These are phyloP conservation scores for Burhinus oedicnemus DNA, from an alignment of 2,113 vertebrate genomes.

Conservation along the genomic window DNA sequence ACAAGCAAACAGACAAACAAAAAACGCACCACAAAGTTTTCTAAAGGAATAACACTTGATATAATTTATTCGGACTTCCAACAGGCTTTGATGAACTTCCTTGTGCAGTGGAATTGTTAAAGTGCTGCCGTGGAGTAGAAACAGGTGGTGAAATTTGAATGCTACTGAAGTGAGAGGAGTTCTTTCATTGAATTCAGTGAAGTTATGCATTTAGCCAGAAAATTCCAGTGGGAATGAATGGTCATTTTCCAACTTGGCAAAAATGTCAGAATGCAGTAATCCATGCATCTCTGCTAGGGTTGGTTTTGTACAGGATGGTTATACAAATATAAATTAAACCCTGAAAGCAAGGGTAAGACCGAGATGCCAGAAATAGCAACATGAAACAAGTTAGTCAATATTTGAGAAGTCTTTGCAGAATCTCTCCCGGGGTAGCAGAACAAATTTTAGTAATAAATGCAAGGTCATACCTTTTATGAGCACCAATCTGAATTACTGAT, in stretches of 20 bases:
- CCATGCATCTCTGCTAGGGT: background rate
- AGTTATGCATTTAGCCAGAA: background rate
- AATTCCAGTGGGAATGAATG: background rate
- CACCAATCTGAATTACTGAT: background rate
- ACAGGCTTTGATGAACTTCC: background rate
- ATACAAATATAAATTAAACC: slow-evolving; percentile 2
- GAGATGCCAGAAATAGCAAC: background rate
- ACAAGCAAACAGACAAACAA: no score
- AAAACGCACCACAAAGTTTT: background rate
- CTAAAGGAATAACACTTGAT: background rate
- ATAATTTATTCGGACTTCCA: background rate
- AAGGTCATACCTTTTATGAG: background rate
- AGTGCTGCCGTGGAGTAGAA: background rate
- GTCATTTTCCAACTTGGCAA: background rate
- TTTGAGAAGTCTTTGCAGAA: background rate
- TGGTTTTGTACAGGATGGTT: background rate
- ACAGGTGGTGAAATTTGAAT: background rate
- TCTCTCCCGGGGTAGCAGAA: background rate
- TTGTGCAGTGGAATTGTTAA: background rate
- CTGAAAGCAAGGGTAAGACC: background rate
- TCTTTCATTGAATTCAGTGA: background rate
- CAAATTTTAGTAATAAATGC: slow-evolving; percentile 16
- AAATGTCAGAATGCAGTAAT: background rate
- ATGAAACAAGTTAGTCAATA: slow-evolving; percentile 10
- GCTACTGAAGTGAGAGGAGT: background rate